Evolutionary conservation across 2,113 vertebrate species (phyloP).

Genomic region (Cricetomys ansorgei): DNA sequence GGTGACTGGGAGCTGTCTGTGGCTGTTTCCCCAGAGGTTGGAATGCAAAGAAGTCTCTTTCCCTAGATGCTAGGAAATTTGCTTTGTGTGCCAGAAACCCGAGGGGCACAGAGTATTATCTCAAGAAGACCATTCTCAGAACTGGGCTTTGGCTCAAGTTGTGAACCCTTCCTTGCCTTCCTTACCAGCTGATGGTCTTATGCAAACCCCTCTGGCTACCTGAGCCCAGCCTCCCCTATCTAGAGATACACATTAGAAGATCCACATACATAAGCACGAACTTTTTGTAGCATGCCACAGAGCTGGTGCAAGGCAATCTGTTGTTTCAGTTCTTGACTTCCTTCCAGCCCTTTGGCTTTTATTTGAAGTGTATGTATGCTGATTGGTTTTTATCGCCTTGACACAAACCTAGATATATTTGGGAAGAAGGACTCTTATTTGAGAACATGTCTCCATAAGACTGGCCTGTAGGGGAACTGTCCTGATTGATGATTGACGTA

Average conservation of each 20-base stretch:
- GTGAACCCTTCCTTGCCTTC: too few relatives aligned
- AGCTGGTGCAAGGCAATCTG: fast-evolving
- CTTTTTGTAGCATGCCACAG: neutral
- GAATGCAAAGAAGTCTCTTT: neutral
- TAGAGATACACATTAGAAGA: neutral
- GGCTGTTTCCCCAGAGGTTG: neutral
- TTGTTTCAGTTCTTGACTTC: neutral
- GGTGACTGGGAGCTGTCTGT: neutral
- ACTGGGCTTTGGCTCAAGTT: neutral
- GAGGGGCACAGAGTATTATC: neutral
- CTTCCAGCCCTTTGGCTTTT: neutral
- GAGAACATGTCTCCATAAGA: neutral
- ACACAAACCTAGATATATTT: neutral
- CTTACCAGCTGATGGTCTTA: neutral
- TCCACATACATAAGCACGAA: neutral
- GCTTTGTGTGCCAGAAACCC: too few relatives aligned
- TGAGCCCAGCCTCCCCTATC: neutral
- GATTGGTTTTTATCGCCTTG: neutral
- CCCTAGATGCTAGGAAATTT: neutral
- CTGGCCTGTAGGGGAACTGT: neutral
- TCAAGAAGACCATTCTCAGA: neutral
- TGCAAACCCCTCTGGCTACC: neutral
- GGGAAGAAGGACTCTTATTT: neutral
- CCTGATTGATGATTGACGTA: too few relatives aligned
- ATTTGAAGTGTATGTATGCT: neutral